These are phyloP conservation scores for Lanius collurio DNA, from an alignment of 2,113 vertebrate species.

Conservation along the genomic window DNA sequence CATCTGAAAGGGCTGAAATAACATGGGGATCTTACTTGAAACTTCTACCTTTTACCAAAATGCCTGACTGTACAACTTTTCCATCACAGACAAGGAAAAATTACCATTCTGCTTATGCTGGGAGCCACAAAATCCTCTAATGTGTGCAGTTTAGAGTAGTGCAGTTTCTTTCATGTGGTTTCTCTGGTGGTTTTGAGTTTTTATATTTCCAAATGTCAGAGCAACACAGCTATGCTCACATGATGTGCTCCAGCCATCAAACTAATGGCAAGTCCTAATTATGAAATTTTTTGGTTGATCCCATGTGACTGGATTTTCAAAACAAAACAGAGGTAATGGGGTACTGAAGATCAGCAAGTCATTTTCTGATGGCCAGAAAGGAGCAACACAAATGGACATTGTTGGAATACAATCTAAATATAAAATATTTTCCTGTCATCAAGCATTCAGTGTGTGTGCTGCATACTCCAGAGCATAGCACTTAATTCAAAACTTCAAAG, in stretches of 20 bases:
- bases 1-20: neutral
- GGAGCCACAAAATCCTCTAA: neutral
- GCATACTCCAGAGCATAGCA: neutral
- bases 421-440: neutral
- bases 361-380: constrained; percentile 2
- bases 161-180: neutral
- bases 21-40: neutral
- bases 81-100: neutral
- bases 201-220: neutral
- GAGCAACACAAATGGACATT: neutral
- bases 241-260: neutral
- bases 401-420: neutral
- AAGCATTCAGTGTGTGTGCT: neutral
- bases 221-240: neutral
- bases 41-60: neutral
- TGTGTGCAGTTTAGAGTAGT: neutral
- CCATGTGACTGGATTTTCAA: neutral
- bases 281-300: neutral
- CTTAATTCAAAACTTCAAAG: neutral
- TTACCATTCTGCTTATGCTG: neutral
- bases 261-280: neutral
- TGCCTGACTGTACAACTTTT: neutral
- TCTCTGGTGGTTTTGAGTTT: neutral
- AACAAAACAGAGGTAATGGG: neutral
- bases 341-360: neutral